A percentile compares a stretch with the other conserved stretches of the same genome.
These are phyloP conservation scores for Listronotus oregonensis DNA, from an alignment of 1,140 invertebrate genomes.

Conservation along the genomic window DNA sequence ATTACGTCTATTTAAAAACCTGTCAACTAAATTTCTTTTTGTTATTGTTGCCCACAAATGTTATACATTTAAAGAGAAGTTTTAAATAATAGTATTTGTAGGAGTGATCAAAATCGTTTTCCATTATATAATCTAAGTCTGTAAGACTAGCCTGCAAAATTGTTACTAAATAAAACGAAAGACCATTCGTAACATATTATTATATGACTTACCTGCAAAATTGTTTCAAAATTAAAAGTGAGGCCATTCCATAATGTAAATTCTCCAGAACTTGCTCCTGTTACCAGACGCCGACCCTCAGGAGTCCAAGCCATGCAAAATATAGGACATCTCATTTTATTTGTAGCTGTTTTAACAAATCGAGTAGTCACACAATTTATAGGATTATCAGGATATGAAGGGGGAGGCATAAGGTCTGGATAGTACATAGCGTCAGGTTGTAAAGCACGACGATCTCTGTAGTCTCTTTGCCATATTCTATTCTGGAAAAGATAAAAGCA, in stretches of 20 bases:
- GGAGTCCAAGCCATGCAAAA: constrained; percentile 99
- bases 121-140: background rate
- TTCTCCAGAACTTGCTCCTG: constrained; percentile 98
- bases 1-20: no score
- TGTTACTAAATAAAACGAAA: background rate
- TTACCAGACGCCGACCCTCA: constrained; percentile 95
- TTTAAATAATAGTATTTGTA: no score
- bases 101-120: no score
- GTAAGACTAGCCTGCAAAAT: background rate
- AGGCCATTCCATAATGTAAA: constrained; percentile 99
- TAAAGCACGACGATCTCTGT: constrained; percentile 80
- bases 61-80: no score
- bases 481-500: constrained; percentile 62
- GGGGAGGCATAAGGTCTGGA: constrained; percentile 85
- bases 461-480: constrained; percentile 92
- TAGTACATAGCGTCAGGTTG: constrained; percentile 92
- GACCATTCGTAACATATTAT: no score
- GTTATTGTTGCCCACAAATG: no score
- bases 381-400: constrained; percentile 89
- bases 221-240: constrained; percentile 99
- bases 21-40: no score
- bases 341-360: constrained; percentile 98
- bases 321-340: constrained; percentile 99
- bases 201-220: constrained; percentile 82
- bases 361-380: constrained; percentile 96